Base-by-base conservation (phyloP, 2,888 invertebrate genomes). In the Augiades crinisus region DNA sequence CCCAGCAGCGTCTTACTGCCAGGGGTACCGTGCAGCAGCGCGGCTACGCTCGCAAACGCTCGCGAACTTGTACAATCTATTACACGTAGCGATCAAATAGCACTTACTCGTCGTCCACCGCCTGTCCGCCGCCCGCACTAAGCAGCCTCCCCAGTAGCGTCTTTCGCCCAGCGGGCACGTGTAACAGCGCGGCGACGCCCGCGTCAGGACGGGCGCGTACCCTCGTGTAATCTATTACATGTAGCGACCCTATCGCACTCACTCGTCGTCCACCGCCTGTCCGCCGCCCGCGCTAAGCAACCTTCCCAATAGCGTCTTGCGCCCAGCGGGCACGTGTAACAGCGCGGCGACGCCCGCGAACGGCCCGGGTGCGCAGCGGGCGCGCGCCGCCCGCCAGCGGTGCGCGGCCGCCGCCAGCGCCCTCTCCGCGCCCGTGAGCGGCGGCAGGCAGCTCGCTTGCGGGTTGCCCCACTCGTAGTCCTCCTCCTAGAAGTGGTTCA, bases 391-490 rank as follows among this genome's bases (percentile, higher is more conserved):
- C 0, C 96, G 91, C 96, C 96, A 97, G 57, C 91, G 91, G 66
- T 93, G 79, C 2, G 92, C 93, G 0, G 94, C 93, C 0, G 80
- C 74, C 0, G 92, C 92, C 7, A 94, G 84, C 0, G 76, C 68
- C 2, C 83, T 83, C 58, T 92, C 91, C 0, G 77, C 58, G 36
- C 83, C 59, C 21, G 87, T 66, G 2, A 92, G 70, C 0, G 88
- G 71, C 0, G 92, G 90, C 0, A 86, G 80, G 2, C 78, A 81
- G 0, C 91, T 90, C 0, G 94, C 93, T 44, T 80, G 76, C 0
- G 94, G 93, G 75, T 96, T 96, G 2, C 97, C 97, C 94, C 95
- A 97, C 73, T 97, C 97, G 75, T 91, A 96, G 0, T 92, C 91
- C 63, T 95, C 95, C 75, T 97, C 97, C 95, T 95, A 64, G 0